Conservation (phyloP, 2,113 vertebrate genomes). For the Myiopsitta monachus region DNA sequence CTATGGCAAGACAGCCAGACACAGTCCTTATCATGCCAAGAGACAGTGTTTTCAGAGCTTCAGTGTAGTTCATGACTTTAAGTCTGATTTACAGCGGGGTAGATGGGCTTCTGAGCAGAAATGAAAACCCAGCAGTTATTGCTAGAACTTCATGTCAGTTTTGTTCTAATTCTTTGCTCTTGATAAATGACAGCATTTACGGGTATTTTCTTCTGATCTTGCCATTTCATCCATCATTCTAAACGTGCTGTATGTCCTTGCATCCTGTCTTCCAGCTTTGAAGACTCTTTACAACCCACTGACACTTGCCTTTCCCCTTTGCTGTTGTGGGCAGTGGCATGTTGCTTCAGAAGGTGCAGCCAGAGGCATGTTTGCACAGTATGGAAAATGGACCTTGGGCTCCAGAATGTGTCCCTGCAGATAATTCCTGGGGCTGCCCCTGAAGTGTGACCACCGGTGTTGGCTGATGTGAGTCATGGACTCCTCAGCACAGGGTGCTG, state of each 20-base stretch:
- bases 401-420: not conserved
- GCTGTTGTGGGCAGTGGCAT: conserved; percentile 45
- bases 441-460: fast-evolving
- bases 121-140: not conserved
- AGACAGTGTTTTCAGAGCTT: not conserved
- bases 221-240: not conserved
- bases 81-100: not conserved
- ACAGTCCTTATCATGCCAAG: not conserved
- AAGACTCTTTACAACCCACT: not conserved
- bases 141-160: not conserved
- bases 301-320: not conserved
- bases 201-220: not conserved
- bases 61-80: not conserved
- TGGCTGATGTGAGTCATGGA: fast-evolving
- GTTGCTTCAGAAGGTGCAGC: conserved; percentile 64
- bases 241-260: not conserved
- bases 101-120: not conserved
- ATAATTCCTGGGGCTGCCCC: not conserved
- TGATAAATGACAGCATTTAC: not conserved
- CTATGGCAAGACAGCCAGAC: not conserved
- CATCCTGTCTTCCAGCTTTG: not conserved
- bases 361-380: conserved; percentile 13
- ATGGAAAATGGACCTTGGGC: conserved; percentile 58
- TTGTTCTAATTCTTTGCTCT: not conserved
- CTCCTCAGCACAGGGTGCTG: fast-evolving